These are phyloP conservation scores for Coleophora flavipennella DNA, from an alignment of 2,888 invertebrate genomes.

Conservation along the genomic window DNA sequence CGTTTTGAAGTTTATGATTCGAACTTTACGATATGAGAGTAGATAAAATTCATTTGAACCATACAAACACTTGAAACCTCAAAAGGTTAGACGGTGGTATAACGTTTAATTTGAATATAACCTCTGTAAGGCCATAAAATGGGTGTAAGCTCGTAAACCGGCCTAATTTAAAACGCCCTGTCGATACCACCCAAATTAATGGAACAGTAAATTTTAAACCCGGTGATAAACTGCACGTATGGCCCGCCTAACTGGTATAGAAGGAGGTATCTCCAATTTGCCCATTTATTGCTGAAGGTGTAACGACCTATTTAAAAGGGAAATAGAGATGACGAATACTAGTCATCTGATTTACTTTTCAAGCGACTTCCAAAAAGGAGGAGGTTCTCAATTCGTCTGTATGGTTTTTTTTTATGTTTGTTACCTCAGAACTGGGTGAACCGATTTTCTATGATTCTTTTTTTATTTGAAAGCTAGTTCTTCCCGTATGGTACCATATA, in stretches of 20 bases:
- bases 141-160: conserved; percentile 1
- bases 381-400: too few relatives aligned
- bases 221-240: conserved; percentile 14
- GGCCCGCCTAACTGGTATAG: neutral
- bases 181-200: conserved; percentile 18
- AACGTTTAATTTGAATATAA: conserved; percentile 11
- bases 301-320: neutral
- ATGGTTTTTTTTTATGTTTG: too few relatives aligned
- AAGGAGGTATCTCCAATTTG: neutral
- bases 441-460: too few relatives aligned
- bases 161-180: conserved; percentile 14
- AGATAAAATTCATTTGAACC: too few relatives aligned
- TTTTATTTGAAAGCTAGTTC: too few relatives aligned
- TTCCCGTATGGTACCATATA: too few relatives aligned
- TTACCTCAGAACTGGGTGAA: too few relatives aligned
- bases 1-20: too few relatives aligned
- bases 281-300: neutral
- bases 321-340: too few relatives aligned
- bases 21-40: too few relatives aligned
- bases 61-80: neutral
- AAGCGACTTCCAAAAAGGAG: too few relatives aligned
- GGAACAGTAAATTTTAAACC: conserved; percentile 13
- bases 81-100: conserved; percentile 3
- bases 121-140: conserved; percentile 2
- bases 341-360: too few relatives aligned